phyloP scores from a whole-genome alignment of 2,888 invertebrate genomes.

The Ischnura elegans region DNA sequence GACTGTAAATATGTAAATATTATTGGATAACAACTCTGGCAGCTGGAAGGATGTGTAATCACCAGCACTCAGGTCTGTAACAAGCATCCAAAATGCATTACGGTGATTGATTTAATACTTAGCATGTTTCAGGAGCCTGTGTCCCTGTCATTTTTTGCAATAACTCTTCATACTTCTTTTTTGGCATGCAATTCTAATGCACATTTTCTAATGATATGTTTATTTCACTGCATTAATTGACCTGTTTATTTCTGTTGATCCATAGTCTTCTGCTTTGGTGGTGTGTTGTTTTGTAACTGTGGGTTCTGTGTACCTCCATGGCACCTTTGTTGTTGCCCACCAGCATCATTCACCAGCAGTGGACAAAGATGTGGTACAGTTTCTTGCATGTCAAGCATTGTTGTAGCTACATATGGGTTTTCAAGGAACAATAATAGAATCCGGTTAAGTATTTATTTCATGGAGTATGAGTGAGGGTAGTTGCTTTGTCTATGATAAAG shows the following conservation, averaged over 20 bases:
- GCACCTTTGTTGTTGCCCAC: conserved; percentile 60
- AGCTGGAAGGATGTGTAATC: neutral
- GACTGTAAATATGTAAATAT: conserved; percentile 6
- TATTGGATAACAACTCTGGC: neutral
- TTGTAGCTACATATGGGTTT: conserved; percentile 39
- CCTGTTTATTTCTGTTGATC: conserved; percentile 35
- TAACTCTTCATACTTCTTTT: neutral
- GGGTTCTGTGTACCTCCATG: conserved; percentile 63
- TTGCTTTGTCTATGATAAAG: no score
- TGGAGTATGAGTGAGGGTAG: neutral
- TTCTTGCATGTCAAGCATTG: conserved; percentile 39
- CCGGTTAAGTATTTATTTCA: neutral
- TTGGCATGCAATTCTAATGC: conserved; percentile 19
- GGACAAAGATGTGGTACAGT: conserved; percentile 59
- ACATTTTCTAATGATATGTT: conserved; percentile 6
- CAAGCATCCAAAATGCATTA: neutral
- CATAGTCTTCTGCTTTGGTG: conserved; percentile 67
- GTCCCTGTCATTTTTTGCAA: neutral
- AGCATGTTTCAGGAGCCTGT: conserved; percentile 31
- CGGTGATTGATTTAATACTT: neutral
- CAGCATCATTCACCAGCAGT: conserved; percentile 20
- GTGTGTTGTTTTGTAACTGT: conserved; percentile 68
- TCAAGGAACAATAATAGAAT: neutral
- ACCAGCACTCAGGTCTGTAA: neutral
- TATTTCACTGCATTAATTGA: conserved; percentile 49